Percentiles rank a stretch among this genome's conserved stretches.
Evolutionary conservation across 2,113 vertebrate genomes (phyloP).

Genomic region (Lynx canadensis): DNA sequence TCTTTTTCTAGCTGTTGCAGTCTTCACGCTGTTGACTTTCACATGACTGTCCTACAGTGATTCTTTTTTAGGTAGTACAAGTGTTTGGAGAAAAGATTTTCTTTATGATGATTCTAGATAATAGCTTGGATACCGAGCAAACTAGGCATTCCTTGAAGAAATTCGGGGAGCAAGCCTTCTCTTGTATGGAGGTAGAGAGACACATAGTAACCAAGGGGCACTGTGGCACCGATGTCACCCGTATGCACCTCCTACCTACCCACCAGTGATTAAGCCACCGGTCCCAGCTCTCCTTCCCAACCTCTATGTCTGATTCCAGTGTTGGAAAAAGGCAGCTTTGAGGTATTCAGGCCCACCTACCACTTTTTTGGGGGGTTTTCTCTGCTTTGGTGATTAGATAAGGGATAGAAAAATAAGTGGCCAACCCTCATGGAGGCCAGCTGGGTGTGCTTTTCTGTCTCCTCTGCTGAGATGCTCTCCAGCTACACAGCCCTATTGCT

Average conservation of each 20-base stretch:
- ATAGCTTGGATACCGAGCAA: background rate
- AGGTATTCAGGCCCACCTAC: too few species aligned
- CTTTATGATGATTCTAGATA: background rate
- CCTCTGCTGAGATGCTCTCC: background rate
- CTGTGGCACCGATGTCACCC: background rate
- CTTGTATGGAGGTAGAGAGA: background rate
- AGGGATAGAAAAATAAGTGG: background rate
- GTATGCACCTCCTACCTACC: background rate
- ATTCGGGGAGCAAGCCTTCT: background rate
- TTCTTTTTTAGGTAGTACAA: background rate
- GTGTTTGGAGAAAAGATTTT: background rate
- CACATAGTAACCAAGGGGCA: background rate
- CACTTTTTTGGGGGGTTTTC: background rate
- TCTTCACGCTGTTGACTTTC: background rate
- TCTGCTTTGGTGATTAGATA: background rate
- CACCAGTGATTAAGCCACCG: fast-evolving
- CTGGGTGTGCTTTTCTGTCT: background rate
- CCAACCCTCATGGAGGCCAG: background rate
- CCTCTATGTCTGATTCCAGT: background rate
- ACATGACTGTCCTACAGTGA: background rate
- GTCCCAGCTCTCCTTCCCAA: background rate
- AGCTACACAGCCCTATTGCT: background rate
- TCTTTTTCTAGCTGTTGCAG: background rate
- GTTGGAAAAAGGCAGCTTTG: background rate
- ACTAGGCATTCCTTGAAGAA: background rate